phyloP scores from a whole-genome alignment of 2,888 invertebrate species.

The Latrodectus elegans region DNA sequence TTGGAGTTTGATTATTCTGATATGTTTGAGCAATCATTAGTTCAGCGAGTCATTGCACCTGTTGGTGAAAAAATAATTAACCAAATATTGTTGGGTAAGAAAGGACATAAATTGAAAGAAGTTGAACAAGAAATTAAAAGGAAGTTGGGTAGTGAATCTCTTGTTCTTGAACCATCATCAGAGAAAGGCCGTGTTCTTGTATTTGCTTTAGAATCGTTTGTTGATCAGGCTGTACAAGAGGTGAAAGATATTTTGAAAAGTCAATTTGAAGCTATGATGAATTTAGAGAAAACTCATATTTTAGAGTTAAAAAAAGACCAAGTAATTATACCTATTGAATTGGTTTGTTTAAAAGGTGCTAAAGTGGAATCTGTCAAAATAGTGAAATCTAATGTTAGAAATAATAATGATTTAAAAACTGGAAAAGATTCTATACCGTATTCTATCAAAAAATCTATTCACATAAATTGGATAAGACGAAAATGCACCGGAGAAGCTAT shows the following conservation, averaged over 20 bases:
- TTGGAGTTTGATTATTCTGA: conserved; percentile 24
- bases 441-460: conserved; percentile 26
- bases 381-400: neutral
- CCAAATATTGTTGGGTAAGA: conserved; percentile 37
- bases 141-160: conserved; percentile 10
- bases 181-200: conserved; percentile 48
- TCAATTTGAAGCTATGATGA: conserved; percentile 26
- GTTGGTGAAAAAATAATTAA: conserved; percentile 57
- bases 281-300: conserved; percentile 31
- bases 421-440: conserved; percentile 10
- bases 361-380: conserved; percentile 24
- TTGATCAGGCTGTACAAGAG: conserved; percentile 12
- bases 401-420: neutral
- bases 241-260: conserved; percentile 35
- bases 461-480: conserved; percentile 47
- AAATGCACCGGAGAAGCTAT: conserved; percentile 31
- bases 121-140: conserved; percentile 45
- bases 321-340: conserved; percentile 29
- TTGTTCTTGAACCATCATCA: conserved; percentile 49
- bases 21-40: conserved; percentile 42
- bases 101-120: conserved; percentile 38
- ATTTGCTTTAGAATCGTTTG: conserved; percentile 27
- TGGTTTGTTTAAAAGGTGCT: conserved; percentile 46
- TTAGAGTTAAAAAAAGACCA: conserved; percentile 38
- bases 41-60: conserved; percentile 41